phyloP scores from a whole-genome alignment of 2,888 invertebrate genomes.

The Neocrepidodera transversa region DNA sequence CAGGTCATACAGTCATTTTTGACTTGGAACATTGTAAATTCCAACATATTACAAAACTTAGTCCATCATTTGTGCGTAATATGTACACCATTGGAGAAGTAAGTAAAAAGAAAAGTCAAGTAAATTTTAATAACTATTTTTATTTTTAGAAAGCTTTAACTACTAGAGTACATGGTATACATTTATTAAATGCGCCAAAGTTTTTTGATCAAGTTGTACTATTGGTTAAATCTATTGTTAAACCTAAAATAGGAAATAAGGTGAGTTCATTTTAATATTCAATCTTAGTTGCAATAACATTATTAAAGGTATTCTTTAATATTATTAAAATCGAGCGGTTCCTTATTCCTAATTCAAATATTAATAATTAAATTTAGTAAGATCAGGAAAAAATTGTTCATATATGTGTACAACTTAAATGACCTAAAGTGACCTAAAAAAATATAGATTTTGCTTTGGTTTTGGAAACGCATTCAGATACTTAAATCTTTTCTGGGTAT shows the following conservation, averaged over 20 bases:
- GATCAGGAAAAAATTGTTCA: too few relatives aligned
- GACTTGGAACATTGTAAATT: constrained; percentile 32
- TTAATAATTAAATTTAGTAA: too few relatives aligned
- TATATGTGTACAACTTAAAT: too few relatives aligned
- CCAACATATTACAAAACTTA: constrained; percentile 30
- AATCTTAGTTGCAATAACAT: neutral
- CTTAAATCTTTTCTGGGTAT: too few relatives aligned
- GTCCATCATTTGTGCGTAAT: constrained; percentile 32
- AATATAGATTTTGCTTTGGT: too few relatives aligned
- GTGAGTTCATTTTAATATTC: constrained; percentile 23
- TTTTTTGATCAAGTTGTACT: constrained; percentile 24
- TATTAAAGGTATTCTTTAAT: too few relatives aligned
- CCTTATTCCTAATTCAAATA: too few relatives aligned
- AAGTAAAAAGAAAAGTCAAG: constrained; percentile 14
- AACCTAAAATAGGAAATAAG: constrained; percentile 27
- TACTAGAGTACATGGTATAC: constrained; percentile 25
- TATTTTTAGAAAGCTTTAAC: constrained; percentile 25
- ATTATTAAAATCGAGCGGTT: neutral
- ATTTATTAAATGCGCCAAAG: constrained; percentile 30
- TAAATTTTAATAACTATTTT: neutral
- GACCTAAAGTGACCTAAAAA: too few relatives aligned
- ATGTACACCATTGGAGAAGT: constrained; percentile 33
- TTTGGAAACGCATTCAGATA: too few relatives aligned
- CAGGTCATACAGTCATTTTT: constrained; percentile 28
- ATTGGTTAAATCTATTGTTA: constrained; percentile 29